phyloP scores from a whole-genome alignment of 2,797 vertebrate species.

The Semaprochilodus insignis region DNA sequence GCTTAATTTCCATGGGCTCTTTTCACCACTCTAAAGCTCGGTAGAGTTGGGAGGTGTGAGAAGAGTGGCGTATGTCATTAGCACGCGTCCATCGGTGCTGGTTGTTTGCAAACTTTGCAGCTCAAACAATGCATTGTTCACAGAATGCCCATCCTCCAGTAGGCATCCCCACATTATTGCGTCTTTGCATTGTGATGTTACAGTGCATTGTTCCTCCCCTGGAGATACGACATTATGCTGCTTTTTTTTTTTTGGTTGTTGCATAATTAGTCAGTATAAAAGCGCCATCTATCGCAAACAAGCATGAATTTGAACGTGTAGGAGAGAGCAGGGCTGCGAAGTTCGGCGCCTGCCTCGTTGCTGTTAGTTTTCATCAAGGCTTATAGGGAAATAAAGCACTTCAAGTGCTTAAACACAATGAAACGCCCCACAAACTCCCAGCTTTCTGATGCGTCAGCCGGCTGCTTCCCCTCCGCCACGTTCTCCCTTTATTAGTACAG shows the following conservation, averaged over 20 bases:
- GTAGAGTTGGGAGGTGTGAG: neutral
- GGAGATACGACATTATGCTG: neutral
- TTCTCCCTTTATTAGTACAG: constrained; percentile 32
- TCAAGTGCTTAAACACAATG: constrained; percentile 19
- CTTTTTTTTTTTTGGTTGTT: neutral
- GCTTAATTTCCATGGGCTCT: no score
- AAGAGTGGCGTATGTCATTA: neutral
- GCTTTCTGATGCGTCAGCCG: constrained; percentile 12
- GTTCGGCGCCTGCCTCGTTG: neutral
- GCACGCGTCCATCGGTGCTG: neutral
- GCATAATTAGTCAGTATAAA: neutral
- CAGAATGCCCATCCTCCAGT: neutral
- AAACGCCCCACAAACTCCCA: neutral
- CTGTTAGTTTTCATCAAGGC: neutral
- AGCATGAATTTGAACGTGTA: neutral
- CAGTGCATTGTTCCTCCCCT: neutral
- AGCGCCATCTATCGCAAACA: neutral
- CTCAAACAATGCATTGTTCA: neutral
- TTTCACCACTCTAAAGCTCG: no score
- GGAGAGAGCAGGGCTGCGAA: neutral
- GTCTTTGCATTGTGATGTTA: neutral
- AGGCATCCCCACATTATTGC: neutral
- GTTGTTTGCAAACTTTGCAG: neutral
- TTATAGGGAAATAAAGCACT: constrained; percentile 8
- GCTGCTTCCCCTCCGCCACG: neutral